phyloP scores from a whole-genome alignment of 2,888 invertebrate genomes.

The Cartodere bifasciata region DNA sequence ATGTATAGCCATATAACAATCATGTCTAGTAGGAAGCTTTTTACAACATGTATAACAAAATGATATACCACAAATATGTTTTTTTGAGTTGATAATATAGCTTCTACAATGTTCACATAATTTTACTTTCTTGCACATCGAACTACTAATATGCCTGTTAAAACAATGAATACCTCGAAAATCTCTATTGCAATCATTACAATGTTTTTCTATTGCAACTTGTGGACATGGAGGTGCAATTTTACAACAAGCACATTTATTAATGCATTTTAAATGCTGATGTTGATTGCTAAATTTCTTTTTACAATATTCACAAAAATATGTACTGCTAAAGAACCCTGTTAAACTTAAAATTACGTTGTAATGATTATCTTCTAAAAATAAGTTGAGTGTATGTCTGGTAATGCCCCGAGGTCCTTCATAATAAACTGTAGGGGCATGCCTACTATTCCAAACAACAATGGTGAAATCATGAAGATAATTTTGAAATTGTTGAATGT shows the following conservation, averaged over 20 bases:
- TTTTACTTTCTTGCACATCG: constrained; percentile 6
- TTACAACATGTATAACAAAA: constrained; percentile 4
- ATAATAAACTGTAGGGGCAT: neutral
- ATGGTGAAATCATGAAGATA: constrained; percentile 7
- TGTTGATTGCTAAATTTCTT: neutral
- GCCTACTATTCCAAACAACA: constrained; percentile 5
- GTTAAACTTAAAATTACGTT: constrained; percentile 11
- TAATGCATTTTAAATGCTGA: constrained; percentile 8
- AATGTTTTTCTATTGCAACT: neutral
- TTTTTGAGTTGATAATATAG: neutral
- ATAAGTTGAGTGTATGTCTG: constrained; percentile 6
- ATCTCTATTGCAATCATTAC: constrained; percentile 9
- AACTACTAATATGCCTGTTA: constrained; percentile 4
- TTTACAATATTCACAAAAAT: constrained; percentile 10
- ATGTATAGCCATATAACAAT: constrained; percentile 9
- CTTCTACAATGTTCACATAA: constrained; percentile 7
- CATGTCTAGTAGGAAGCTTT: constrained; percentile 9
- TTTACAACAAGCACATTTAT: constrained; percentile 10
- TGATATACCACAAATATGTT: constrained; percentile 1
- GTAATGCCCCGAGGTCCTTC: neutral
- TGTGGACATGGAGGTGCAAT: constrained; percentile 5
- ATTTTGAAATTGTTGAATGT: constrained; percentile 6
- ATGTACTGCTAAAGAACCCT: constrained; percentile 5
- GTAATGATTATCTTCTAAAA: constrained; percentile 8
- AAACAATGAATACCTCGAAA: constrained; percentile 9